Base-by-base conservation (phyloP, 2,888 invertebrate genomes). In the Sinodicranocentrus sp. region DNA sequence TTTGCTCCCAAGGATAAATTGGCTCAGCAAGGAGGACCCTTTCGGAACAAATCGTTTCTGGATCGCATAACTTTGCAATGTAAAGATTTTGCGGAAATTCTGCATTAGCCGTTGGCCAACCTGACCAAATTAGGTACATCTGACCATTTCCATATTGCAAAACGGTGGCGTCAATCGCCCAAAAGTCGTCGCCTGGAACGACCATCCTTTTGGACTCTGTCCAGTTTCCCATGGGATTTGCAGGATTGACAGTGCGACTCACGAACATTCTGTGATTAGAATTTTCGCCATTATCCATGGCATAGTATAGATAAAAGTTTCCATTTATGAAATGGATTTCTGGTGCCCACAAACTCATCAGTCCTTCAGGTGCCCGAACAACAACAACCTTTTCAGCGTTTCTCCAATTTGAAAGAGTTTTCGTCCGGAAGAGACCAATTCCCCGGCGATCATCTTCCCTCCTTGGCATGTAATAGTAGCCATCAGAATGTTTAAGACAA, bases 201-300 rank as follows among this genome's bases (percentile, higher is more conserved):
- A 19, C 19, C 72, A 84, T 72, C 84, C 86, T 83, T 21, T 79
- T 84, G 0, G 84, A 67, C 0, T 43, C 77, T 1, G 82, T 75
- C 73, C 77, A 87, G 13, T 59, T 70, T 48, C 86, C 48, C 84
- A 85, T 82, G 0, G 85, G 85, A 26, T 86, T 76, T 8, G n/a
- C 59, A 1, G 86, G 82, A 33, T 87, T 70, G 2, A 83, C 65
- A 10, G 84, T 83, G 28, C 73, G 67, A 15, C 84, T 86, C 10
- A 86, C 87, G 43, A 86, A 87, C 85, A 87, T 87, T 44, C 85
- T 33, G 28, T 87, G 87, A 23, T 84, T 84, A 0, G 67, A 61
- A 65, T 87, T 86, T 48, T 86, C 71, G 13, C 84, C 86, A 57
- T 82, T 43, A 21, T 86, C 82, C 78, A 86, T 44, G 15, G 86